phyloP scores from a whole-genome alignment of 2,888 invertebrate genomes.

The Hirtodrosophila histrioides region DNA sequence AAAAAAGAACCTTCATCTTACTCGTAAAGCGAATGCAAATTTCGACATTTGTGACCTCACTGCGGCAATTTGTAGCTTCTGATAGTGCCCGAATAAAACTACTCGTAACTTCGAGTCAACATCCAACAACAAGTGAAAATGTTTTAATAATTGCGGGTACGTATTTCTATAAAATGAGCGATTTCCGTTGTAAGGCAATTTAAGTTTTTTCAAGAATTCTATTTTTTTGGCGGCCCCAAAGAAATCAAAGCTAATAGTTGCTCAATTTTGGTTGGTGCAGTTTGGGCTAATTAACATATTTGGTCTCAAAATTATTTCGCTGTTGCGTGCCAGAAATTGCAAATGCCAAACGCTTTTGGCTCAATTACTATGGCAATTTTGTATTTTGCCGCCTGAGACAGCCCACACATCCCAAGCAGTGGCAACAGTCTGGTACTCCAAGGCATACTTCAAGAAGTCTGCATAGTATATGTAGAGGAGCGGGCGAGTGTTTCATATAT shows the following conservation, averaged over 20 bases:
- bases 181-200: conserved; percentile 70
- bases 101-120: conserved; percentile 6
- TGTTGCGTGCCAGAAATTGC: conserved; percentile 76
- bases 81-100: conserved; percentile 55
- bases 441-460: conserved; percentile 72
- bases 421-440: conserved; percentile 7
- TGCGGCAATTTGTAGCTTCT: conserved; percentile 69
- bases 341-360: conserved; percentile 74
- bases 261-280: conserved; percentile 40
- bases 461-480: conserved; percentile 39
- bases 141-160: conserved; percentile 76
- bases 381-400: not conserved
- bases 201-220: conserved; percentile 52
- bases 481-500: conserved; percentile 19
- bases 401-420: conserved; percentile 36
- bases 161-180: conserved; percentile 72
- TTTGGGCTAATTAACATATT: conserved; percentile 74
- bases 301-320: conserved; percentile 63
- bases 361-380: conserved; percentile 69
- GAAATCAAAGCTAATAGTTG: conserved; percentile 24
- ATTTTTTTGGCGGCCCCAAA: conserved; percentile 30
- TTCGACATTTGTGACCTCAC: conserved; percentile 65
- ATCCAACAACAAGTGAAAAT: conserved; percentile 62
- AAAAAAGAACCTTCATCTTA: conserved; percentile 58
- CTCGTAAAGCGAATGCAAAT: conserved; percentile 54